These are phyloP conservation scores for Temnothorax curvispinosus DNA, from an alignment of 1,140 invertebrate species.

Conservation along the genomic window DNA sequence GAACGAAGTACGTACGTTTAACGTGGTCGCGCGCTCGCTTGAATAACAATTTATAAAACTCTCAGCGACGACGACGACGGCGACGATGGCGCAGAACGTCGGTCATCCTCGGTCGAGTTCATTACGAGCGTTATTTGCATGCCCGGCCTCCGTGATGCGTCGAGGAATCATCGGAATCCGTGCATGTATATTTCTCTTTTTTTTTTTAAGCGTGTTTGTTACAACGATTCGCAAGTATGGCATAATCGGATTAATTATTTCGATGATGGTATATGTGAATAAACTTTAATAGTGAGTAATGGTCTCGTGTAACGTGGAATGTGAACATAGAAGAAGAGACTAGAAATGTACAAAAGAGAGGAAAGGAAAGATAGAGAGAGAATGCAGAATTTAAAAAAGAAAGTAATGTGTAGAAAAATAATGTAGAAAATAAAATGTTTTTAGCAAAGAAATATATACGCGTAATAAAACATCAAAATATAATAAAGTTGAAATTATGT, in stretches of 20 bases:
- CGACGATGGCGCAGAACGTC: background rate
- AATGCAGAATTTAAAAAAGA: background rate
- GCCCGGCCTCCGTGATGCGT: conserved; percentile 16
- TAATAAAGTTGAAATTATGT: background rate
- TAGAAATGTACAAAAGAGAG: background rate
- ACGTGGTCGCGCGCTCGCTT: conserved; percentile 35
- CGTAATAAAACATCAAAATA: background rate
- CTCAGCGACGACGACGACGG: conserved; percentile 5
- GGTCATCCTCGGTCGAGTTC: conserved; percentile 33
- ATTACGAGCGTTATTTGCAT: conserved; percentile 51
- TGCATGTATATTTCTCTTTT: background rate
- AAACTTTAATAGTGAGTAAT: conserved; percentile 23
- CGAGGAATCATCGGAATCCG: conserved; percentile 21
- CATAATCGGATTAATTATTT: conserved; percentile 46
- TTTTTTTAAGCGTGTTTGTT: background rate
- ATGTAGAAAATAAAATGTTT: background rate
- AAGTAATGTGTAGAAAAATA: background rate
- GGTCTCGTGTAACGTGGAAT: background rate
- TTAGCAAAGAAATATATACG: background rate
- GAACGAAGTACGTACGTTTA: conserved; percentile 40
- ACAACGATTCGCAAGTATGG: conserved; percentile 11
- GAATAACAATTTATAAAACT: conserved; percentile 65
- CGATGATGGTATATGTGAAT: background rate
- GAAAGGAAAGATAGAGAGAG: background rate
- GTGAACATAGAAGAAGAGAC: background rate